Evolutionary conservation across 2,888 invertebrate species (phyloP).

Genomic region (Odontothrips loti): DNA sequence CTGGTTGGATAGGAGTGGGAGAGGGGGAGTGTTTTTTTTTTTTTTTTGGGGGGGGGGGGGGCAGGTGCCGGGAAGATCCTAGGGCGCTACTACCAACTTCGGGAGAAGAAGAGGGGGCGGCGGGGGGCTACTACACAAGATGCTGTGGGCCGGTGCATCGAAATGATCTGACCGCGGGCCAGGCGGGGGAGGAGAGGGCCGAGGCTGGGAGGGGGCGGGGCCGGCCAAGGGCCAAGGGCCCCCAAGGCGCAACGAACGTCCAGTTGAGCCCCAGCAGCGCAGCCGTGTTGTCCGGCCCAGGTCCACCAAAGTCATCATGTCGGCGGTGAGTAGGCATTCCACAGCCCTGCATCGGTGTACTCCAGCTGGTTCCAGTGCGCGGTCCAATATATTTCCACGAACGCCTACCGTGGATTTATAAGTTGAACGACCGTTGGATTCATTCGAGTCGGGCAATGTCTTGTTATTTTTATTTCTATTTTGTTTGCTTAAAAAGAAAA

Average conservation of each 20-base stretch:
- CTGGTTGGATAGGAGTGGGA: background rate
- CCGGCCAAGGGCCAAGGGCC: background rate
- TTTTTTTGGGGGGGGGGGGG: no score
- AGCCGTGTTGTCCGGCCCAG: background rate
- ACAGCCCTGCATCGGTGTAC: background rate
- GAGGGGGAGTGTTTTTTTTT: no score
- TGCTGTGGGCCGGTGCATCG: conserved; percentile 13
- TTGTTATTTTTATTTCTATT: no score
- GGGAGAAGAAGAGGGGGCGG: background rate
- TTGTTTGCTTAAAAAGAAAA: no score
- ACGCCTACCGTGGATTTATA: no score
- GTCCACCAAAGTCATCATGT: background rate
- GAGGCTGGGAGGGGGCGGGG: background rate
- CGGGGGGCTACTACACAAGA: background rate
- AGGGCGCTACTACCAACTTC: background rate
- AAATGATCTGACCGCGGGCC: conserved; percentile 11
- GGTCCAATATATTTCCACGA: background rate
- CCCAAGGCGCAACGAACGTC: background rate
- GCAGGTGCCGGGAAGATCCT: no score
- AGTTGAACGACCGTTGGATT: no score
- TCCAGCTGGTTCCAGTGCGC: background rate
- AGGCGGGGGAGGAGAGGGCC: background rate
- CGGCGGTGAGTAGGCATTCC: conserved; percentile 16
- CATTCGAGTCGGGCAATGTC: no score
- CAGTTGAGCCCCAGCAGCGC: background rate